A percentile compares a stretch with the other conserved stretches of the same genome.
These are phyloP conservation scores for Diorhabda carinulata DNA, from an alignment of 1,140 invertebrate genomes.

Conservation along the genomic window DNA sequence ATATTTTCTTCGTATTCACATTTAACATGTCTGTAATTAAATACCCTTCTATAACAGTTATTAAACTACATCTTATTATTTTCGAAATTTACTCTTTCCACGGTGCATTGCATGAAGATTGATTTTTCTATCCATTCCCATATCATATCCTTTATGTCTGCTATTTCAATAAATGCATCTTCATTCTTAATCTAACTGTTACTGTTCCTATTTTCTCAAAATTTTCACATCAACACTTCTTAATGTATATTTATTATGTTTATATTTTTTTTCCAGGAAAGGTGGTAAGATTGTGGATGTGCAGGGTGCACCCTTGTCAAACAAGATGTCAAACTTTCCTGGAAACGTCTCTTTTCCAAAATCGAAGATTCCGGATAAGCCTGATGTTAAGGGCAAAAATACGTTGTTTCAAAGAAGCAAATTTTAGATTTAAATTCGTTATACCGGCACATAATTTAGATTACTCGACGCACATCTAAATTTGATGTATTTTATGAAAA, in stretches of 20 bases:
- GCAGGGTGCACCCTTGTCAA: slow-evolving; percentile 45
- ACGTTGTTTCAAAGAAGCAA: neutral
- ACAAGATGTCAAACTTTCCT: neutral
- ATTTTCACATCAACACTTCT: neutral
- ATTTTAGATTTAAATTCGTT: slow-evolving; percentile 8
- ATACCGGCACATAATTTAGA: too few species aligned
- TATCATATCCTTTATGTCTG: neutral
- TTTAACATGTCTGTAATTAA: too few species aligned
- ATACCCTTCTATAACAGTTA: too few species aligned
- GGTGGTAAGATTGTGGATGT: slow-evolving; percentile 54
- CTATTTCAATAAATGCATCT: neutral
- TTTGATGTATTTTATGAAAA: too few species aligned
- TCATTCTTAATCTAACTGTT: neutral
- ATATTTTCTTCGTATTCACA: too few species aligned
- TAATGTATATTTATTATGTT: neutral
- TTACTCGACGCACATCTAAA: too few species aligned
- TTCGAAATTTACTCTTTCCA: too few species aligned
- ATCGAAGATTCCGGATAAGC: slow-evolving; percentile 1
- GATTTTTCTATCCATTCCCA: neutral
- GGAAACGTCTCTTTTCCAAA: slow-evolving; percentile 1
- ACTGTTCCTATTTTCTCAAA: neutral
- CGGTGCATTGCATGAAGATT: neutral
- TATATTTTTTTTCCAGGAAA: slow-evolving; percentile 49
- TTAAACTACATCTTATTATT: too few species aligned
- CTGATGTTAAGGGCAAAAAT: neutral